These are phyloP conservation scores for Probosciger aterrimus DNA, from an alignment of 2,113 vertebrate species.

Conservation along the genomic window DNA sequence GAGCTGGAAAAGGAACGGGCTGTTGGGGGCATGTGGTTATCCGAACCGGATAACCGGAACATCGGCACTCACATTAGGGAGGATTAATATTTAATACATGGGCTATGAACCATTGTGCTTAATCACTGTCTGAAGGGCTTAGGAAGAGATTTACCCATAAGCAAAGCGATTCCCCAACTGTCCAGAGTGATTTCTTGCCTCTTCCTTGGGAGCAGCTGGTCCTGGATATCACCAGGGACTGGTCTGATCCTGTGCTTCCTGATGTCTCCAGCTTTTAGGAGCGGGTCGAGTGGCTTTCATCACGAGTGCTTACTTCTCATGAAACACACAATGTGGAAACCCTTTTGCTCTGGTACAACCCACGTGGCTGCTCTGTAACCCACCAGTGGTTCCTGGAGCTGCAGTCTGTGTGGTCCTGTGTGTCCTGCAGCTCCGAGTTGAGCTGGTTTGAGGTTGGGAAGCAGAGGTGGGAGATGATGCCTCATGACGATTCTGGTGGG, in stretches of 20 bases:
- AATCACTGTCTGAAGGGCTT: slow-evolving; percentile 21
- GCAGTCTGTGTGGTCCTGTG: neutral
- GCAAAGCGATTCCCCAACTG: neutral
- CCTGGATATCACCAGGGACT: neutral
- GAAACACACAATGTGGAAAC: neutral
- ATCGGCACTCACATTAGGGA: neutral
- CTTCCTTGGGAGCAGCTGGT: neutral
- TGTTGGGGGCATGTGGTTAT: neutral
- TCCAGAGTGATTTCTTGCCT: neutral
- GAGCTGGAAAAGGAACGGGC: neutral
- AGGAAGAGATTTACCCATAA: neutral
- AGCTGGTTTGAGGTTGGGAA: neutral
- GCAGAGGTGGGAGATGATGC: neutral
- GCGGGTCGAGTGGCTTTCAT: neutral
- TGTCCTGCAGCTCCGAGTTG: neutral
- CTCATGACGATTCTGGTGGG: neutral
- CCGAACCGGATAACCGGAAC: neutral
- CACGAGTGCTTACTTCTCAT: neutral
- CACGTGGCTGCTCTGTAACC: neutral
- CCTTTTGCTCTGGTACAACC: neutral
- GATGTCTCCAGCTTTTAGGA: neutral
- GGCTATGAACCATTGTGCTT: neutral
- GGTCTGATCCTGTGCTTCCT: neutral
- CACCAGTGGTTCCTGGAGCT: neutral
- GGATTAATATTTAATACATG: slow-evolving; percentile 45